Conservation (phyloP, 1,140 invertebrate species). For the Phortica variegata region DNA sequence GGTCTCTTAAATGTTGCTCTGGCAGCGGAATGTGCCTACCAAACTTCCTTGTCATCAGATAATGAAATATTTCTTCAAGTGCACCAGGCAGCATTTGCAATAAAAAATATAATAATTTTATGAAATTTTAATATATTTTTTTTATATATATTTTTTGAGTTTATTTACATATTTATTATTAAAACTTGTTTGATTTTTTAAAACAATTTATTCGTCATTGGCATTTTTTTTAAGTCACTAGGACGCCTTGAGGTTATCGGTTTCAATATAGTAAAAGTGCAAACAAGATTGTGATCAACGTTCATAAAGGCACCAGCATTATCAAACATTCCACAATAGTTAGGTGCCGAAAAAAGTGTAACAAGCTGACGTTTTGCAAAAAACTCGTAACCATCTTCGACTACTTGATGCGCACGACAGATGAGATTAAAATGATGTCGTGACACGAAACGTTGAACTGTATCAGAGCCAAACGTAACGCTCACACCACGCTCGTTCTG, state of each 20-base stretch:
- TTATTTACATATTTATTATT: no score
- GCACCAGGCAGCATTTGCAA: no score
- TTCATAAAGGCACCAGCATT: constrained; percentile 98
- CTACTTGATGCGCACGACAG: constrained; percentile 94
- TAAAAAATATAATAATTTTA: no score
- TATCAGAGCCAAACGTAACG: constrained; percentile 90
- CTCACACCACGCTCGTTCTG: constrained; percentile 94
- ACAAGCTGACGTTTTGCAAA: constrained; percentile 96
- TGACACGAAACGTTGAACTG: constrained; percentile 88
- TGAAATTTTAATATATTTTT: no score
- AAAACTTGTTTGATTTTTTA: no score
- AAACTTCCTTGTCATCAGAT: no score
- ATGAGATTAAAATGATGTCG: constrained; percentile 94
- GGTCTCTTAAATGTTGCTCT: constrained; percentile 15
- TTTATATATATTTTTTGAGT: no score
- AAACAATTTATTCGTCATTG: no score
- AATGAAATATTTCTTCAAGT: no score
- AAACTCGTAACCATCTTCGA: constrained; percentile 97
- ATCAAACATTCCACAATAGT: constrained; percentile 94
- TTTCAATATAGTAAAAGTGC: constrained; percentile 72
- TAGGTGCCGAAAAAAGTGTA: constrained; percentile 85
- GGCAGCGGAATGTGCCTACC: constrained; percentile 5
- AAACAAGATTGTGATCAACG: constrained; percentile 97
- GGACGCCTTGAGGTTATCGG: no score
- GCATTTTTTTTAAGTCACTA: no score